A percentile compares a stretch with the other conserved stretches of the same genome.
These are phyloP conservation scores for Melinopterus prodromus DNA, from an alignment of 2,888 invertebrate genomes.

Conservation along the genomic window DNA sequence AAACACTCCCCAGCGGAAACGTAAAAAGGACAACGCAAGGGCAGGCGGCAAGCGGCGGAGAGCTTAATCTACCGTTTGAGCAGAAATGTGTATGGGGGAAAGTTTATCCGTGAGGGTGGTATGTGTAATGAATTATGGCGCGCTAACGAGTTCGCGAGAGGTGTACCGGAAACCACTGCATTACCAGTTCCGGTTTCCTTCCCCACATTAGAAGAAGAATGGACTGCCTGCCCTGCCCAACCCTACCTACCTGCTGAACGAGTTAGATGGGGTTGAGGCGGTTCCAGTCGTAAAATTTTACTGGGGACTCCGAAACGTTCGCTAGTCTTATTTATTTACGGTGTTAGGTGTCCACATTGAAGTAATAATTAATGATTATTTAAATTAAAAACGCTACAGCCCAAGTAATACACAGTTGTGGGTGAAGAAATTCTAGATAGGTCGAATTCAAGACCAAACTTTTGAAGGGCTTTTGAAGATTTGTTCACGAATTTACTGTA, in stretches of 20 bases:
- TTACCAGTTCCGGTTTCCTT: conserved; percentile 48
- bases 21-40: conserved; percentile 16
- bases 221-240: conserved; percentile 5
- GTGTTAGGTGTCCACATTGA: no score
- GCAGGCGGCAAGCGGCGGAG: not conserved
- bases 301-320: not conserved
- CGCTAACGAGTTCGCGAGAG: conserved; percentile 48
- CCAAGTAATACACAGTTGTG: no score
- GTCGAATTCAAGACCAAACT: no score
- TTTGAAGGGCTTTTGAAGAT: no score
- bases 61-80: not conserved
- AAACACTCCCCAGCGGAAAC: not conserved
- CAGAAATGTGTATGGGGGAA: conserved; percentile 9
- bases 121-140: conserved; percentile 47
- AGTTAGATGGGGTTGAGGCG: not conserved
- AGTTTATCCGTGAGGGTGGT: conserved; percentile 33
- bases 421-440: no score
- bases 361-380: no score
- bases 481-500: no score
- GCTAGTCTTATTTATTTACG: no score
- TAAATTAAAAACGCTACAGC: no score
- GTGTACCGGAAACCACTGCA: conserved; percentile 50
- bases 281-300: not conserved
- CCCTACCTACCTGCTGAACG: not conserved
- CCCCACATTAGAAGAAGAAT: conserved; percentile 39